Base-by-base conservation (phyloP, 2,888 invertebrate genomes). In the Cryptus viduatorius region DNA sequence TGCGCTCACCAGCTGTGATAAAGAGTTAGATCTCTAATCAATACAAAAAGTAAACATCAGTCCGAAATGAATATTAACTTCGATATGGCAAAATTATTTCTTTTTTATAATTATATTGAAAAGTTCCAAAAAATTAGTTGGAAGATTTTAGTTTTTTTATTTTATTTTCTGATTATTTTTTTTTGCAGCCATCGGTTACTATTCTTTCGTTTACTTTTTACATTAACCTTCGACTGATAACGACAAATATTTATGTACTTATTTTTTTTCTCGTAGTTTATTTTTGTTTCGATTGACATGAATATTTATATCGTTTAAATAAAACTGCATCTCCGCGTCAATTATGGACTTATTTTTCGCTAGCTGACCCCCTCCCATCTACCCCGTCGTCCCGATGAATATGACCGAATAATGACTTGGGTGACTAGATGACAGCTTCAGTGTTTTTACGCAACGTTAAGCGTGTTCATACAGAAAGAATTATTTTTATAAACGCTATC, bases 11-110 rank as follows among this genome's bases (percentile, higher is more conserved):
- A 14, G 48, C 53, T 14, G 69, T 69, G 8, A 69, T 79, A 56
- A 71, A 79, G 50, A 29, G 56, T 19, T 67, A 50, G 67, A 68
- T 77, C 12, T 65, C 64, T 5, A 67, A 77, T 24, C 64, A 68
- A 67, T 53, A 65, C 12, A 56, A 48, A 50, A 68, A 68, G 46
- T 24, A 67, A 67, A 37, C 24, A 24, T 24, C 24, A 24, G 24
- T 37, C 2, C 37, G 37, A 37, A 37, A 37, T 7, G 37, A 37
- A 37, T 37, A 37, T 37, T 37, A 37, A 7, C 7, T 37, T 0
- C 37, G 37, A 37, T 37, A 37, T 37, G 37, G 37, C 37, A 37
- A 7, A 4, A 37, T 37, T 7, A 7, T 7, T 37, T 37, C 37
- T 37, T 37, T 37, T 37, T 37, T 50, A 50, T 16, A 1, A 50